Evolutionary conservation across 2,113 vertebrate genomes (phyloP), one percentile per base, ranked within the genome.

Genomic region (Prietella phreatophila): DNA sequence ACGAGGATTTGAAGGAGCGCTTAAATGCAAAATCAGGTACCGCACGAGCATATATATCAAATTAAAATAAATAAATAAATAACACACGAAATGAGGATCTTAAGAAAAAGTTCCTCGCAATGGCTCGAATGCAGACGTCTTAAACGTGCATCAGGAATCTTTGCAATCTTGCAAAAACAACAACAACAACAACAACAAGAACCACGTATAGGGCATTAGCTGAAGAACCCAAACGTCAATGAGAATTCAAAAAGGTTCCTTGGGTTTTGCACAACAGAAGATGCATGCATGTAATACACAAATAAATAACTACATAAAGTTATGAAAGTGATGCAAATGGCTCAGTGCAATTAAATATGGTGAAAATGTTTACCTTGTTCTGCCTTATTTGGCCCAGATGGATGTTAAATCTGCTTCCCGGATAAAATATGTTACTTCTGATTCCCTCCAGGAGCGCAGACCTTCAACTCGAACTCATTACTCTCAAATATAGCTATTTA

Each of bases 1-100:
- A 88, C 56, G 88, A 86, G 85, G n/a, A 81, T 65, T 67, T 83
- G 67, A 88, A 91, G 78, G 63, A 88, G 36, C 56, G 50, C 56
- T 79, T 82, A 87, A 80, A 83, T n/a, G 73, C 83, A 85, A 73
- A 42, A 91, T 22, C 79, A 83, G 53, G 82, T 69, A 65, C 25
- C 50, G 8, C n/a, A 33, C 6, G 1, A 80, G 19, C 19, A 9
- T 58, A 2, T 81, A 58, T 39, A 39, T 56, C 36, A 36, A 36
- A 36, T 36, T 36, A 1, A 36, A 36, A 55, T 13, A 55, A 17
- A 56, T 4, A 56, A 56, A 17, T 17, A 56, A 56, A 56, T 0
- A 56, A 19, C 4, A 4, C 14, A 0, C 13, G 3, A 4, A 56
- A 4, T 56, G 4, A 56, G 2, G 60, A 25, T 61, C 7, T 25